Conservation (phyloP, 2,888 invertebrate species). For the Melipona beecheii region DNA sequence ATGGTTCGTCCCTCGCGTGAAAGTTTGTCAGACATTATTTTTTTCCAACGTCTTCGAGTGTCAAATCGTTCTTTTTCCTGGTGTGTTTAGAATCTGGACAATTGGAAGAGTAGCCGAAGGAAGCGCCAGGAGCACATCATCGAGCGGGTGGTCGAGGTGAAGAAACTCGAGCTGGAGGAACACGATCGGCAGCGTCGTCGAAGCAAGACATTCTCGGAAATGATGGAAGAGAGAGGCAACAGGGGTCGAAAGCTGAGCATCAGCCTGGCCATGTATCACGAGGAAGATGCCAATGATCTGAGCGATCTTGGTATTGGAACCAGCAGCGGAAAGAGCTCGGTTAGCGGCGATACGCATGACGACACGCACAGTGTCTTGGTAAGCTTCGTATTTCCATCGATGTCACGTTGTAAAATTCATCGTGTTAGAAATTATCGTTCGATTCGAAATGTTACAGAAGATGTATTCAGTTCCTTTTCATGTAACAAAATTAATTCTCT, state of each 20-base stretch:
- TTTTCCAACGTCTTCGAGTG: background rate
- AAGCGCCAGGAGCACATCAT: conserved; percentile 96
- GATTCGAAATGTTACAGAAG: no score
- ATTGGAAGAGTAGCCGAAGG: conserved; percentile 96
- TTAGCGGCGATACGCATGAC: conserved; percentile 83
- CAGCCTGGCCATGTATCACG: conserved; percentile 89
- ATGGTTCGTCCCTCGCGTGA: background rate
- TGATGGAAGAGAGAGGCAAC: conserved; percentile 92
- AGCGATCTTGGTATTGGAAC: conserved; percentile 91
- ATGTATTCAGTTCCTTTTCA: no score
- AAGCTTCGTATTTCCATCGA: conserved; percentile 51
- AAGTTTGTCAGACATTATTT: background rate
- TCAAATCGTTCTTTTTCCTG: background rate
- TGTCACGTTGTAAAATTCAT: no score
- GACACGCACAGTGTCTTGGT: conserved; percentile 82
- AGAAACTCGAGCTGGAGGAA: conserved; percentile 93
- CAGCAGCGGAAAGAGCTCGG: conserved; percentile 83
- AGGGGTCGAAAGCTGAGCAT: conserved; percentile 87
- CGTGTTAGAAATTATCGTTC: no score
- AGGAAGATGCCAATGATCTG: conserved; percentile 93
- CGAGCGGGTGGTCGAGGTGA: conserved; percentile 95
- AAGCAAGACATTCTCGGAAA: conserved; percentile 97
- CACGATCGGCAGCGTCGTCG: conserved; percentile 89
- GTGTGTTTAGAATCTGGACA: conserved; percentile 91
- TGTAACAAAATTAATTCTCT: no score